A percentile compares a stretch with the other conserved stretches of the same genome.
Evolutionary conservation across 2,797 vertebrate species (phyloP).

Genomic region (Florisuga fusca): DNA sequence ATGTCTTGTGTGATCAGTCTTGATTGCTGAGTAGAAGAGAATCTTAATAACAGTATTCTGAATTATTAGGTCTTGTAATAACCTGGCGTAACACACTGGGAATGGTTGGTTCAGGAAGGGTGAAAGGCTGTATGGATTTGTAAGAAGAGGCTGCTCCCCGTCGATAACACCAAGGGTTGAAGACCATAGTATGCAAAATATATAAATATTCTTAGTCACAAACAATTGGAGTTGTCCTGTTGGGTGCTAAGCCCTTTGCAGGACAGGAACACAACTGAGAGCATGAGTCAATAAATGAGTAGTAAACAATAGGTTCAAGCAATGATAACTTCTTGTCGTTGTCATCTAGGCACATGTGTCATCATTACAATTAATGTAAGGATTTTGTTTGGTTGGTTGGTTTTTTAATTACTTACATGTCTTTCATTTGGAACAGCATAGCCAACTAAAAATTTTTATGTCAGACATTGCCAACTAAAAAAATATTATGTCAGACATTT

Average conservation of each 20-base stretch:
- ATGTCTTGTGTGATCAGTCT: neutral
- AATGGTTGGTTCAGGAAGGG: neutral
- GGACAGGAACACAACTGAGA: neutral
- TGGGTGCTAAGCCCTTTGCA: neutral
- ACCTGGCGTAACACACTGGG: neutral
- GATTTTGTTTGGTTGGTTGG: neutral
- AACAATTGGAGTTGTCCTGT: neutral
- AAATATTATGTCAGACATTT: neutral
- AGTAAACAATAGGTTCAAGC: neutral
- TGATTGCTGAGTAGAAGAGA: neutral
- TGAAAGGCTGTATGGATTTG: neutral
- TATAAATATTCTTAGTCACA: neutral
- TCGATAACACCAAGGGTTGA: neutral
- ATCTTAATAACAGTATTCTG: neutral
- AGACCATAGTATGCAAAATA: neutral
- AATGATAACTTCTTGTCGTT: neutral
- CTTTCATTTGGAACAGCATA: neutral
- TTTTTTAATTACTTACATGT: neutral
- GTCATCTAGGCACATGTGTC: neutral
- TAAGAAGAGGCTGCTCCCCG: neutral
- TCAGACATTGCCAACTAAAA: neutral
- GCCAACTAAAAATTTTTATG: neutral
- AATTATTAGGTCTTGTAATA: neutral
- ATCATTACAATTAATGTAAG: neutral
- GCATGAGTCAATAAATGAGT: neutral